Evolutionary conservation across 1,140 invertebrate genomes (phyloP).

Genomic region (Sweltsa coloradensis): DNA sequence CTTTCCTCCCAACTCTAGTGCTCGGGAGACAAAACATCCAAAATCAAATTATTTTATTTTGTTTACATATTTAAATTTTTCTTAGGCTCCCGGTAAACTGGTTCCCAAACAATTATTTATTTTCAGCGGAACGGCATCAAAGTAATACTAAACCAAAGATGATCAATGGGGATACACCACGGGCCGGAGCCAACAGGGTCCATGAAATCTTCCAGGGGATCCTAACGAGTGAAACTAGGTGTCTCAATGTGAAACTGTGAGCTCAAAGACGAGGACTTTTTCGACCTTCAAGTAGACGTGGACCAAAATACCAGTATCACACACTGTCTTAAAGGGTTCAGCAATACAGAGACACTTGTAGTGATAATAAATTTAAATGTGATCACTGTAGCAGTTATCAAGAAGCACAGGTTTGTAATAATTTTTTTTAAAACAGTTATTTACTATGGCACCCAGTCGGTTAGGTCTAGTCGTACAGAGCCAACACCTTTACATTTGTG

Average conservation of each 20-base stretch:
- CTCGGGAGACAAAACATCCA: no score
- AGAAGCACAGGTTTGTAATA: conserved; percentile 72
- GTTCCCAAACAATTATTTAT: no score
- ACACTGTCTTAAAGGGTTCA: conserved; percentile 94
- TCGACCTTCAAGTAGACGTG: conserved; percentile 97
- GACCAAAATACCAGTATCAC: conserved; percentile 99
- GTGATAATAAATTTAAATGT: conserved; percentile 99
- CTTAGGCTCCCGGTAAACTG: no score
- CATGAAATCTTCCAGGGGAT: conserved; percentile 99
- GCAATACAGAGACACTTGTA: conserved; percentile 97
- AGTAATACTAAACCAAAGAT: conserved; percentile 39
- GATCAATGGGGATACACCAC: conserved; percentile 33
- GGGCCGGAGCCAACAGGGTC: conserved; percentile 92
- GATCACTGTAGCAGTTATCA: conserved; percentile 99
- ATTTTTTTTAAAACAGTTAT: no score
- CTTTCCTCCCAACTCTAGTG: no score
- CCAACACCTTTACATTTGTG: no score
- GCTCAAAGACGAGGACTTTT: conserved; percentile 99
- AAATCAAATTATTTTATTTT: no score
- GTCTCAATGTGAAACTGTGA: conserved; percentile 99
- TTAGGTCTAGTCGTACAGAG: no score
- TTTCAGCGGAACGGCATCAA: conserved; percentile 70
- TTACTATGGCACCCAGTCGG: no score
- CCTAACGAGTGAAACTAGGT: conserved; percentile 95
- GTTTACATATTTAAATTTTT: no score